Percentiles rank a stretch among this genome's conserved stretches.
These are phyloP conservation scores for Halocynthia aurantium DNA, from an alignment of 23 tunicate genomes.

Conservation along the genomic window DNA sequence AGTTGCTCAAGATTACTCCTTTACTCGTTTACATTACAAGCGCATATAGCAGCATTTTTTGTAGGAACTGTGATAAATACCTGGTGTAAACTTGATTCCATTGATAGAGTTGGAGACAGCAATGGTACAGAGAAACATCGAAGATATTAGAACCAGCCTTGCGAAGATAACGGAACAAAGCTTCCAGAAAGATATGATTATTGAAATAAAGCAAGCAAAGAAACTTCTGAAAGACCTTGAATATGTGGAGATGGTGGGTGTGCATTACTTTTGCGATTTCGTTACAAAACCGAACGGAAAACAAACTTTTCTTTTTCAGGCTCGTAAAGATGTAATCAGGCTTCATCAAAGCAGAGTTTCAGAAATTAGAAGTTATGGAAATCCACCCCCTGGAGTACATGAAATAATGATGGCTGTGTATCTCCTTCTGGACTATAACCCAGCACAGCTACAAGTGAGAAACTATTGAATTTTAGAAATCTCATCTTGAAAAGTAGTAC, in stretches of 20 bases:
- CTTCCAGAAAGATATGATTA: slow-evolving; percentile 31
- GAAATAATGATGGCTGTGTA: slow-evolving; percentile 90
- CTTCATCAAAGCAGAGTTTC: slow-evolving; percentile 51
- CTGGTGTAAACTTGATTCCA: too few species aligned
- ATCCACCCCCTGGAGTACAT: slow-evolving; percentile 65
- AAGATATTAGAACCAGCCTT: slow-evolving; percentile 15
- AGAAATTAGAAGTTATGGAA: slow-evolving; percentile 63
- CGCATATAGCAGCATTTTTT: too few species aligned
- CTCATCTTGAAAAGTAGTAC: too few species aligned
- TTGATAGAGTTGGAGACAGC: slow-evolving; percentile 52
- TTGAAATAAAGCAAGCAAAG: slow-evolving; percentile 45
- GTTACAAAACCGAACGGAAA: neutral
- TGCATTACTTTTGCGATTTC: neutral
- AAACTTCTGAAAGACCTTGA: slow-evolving; percentile 54
- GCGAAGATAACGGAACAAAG: slow-evolving; percentile 30
- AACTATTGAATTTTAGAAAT: neutral
- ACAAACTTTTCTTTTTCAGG: slow-evolving; percentile 20
- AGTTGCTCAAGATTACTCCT: too few species aligned
- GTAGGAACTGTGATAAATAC: too few species aligned
- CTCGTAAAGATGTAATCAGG: slow-evolving; percentile 44
- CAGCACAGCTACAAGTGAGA: slow-evolving; percentile 34
- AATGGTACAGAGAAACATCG: slow-evolving; percentile 40
- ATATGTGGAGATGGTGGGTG: slow-evolving; percentile 44
- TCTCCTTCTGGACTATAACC: slow-evolving; percentile 53
- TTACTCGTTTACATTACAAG: too few species aligned